Evolutionary conservation across 2,888 invertebrate genomes (phyloP), one percentile per base, ranked within the genome.

Genomic region (Arenicola marina): DNA sequence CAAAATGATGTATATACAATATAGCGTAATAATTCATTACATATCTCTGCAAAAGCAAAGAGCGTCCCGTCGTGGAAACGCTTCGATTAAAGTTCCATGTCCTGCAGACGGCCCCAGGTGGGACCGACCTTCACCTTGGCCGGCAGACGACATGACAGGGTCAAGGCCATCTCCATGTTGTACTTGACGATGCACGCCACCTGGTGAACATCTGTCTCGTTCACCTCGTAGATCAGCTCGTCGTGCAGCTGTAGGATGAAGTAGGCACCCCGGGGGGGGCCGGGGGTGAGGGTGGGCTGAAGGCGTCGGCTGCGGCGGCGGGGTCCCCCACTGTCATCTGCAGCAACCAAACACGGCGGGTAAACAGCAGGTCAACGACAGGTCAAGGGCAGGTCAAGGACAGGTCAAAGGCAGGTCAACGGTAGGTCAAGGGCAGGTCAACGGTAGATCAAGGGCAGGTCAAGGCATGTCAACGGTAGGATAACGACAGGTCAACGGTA

Each of bases 181-280:
- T 87, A 82, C 76, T 90, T 90, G 18, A 97, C 82, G 55, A 91
- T 86, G 63, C 81, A 83, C 1, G 80, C 77, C 1, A 78, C 80
- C 2, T 62, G 61, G 4, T 51, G 46, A 29, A 78, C 62, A 44
- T 88, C 87, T 2, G 86, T 82, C 61, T 86, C 80, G 11, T 88
- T 87, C 2, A 93, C 91, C 87, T 99, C 96, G 79, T 92, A 96
- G 32, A 99, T 89, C 1, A 99, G 86, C 86, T 99, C 99, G 84
- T 99, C 98, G 81, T 99, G 98, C 75, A 99, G 86, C 82, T 97
- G 95, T 29, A 98, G 85, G 2, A 97, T 89, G 18, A 97, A 87
- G 66, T 74, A 78, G 3, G 78, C 83, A 15, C 81, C 82, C 87
- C 87, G 0, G 2, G 56, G 57, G 29, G 45, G 2, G 21, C 48